Conservation (phyloP, 2,797 vertebrate genomes). For the Hippoglossus hippoglossus region DNA sequence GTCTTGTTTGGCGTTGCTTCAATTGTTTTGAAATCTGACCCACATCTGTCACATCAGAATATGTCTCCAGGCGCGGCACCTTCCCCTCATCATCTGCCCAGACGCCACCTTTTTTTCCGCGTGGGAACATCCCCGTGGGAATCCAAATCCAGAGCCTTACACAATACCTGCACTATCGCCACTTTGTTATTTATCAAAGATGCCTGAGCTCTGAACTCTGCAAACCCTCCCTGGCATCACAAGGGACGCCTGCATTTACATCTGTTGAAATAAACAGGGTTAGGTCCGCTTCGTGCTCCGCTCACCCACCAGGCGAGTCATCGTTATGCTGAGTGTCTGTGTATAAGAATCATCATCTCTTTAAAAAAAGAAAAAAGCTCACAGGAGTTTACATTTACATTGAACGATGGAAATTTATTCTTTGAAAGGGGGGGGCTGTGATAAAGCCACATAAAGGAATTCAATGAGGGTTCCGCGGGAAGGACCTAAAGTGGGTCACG, state of each 20-base stretch:
- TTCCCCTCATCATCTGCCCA: background rate
- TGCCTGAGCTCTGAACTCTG: conserved; percentile 13
- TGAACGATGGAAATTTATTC: conserved; percentile 67
- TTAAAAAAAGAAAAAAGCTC: background rate
- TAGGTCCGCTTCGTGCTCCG: conserved; percentile 36
- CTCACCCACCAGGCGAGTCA: conserved; percentile 54
- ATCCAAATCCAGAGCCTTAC: conserved; percentile 18
- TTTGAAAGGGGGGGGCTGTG: conserved; percentile 14
- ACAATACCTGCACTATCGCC: conserved; percentile 37
- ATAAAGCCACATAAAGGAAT: conserved; percentile 57
- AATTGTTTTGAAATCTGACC: conserved; percentile 21
- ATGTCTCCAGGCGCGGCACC: background rate
- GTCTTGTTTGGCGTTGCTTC: too few species aligned
- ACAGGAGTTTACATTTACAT: conserved; percentile 57
- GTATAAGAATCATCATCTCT: conserved; percentile 26
- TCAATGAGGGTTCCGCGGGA: conserved; percentile 39
- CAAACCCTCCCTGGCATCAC: conserved; percentile 32
- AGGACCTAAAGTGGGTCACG: conserved; percentile 71
- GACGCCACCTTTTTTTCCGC: conserved; percentile 12
- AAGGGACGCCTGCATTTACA: conserved; percentile 43
- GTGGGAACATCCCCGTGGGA: conserved; percentile 6
- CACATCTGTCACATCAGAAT: background rate
- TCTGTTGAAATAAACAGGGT: conserved; percentile 49
- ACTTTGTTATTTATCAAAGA: conserved; percentile 41
- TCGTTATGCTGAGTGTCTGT: conserved; percentile 40